Conservation (phyloP, 1,140 invertebrate species). For the Lepidurus arcticus region DNA sequence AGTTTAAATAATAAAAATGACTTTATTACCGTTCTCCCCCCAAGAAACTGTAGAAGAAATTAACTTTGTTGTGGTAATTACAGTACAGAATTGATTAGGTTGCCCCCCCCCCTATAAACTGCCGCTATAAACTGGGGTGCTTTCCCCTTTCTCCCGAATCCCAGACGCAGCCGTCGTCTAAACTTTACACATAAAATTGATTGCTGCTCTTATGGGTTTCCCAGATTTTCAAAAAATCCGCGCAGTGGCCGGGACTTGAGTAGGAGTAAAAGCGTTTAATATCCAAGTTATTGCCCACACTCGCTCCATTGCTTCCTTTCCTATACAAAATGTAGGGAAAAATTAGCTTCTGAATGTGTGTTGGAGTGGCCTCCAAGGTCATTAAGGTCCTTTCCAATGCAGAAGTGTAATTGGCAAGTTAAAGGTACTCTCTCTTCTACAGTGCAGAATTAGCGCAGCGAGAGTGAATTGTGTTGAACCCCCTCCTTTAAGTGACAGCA, state of each 20-base stretch:
- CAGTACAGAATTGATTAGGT: background rate
- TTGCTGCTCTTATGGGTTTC: background rate
- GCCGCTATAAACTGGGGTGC: background rate
- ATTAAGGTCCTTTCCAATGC: too few species aligned
- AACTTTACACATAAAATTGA: conserved; percentile 5
- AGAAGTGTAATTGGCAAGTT: too few species aligned
- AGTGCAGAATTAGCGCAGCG: too few species aligned
- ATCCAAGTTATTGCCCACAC: background rate
- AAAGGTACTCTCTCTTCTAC: too few species aligned
- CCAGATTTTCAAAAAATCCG: background rate
- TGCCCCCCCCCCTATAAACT: background rate
- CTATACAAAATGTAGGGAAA: too few species aligned
- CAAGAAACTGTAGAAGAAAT: background rate
- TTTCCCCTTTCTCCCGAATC: background rate
- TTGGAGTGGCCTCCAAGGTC: too few species aligned
- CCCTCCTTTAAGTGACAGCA: too few species aligned
- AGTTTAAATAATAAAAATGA: too few species aligned
- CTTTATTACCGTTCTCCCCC: too few species aligned
- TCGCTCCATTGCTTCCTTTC: background rate
- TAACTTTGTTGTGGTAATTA: background rate
- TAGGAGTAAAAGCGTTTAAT: background rate
- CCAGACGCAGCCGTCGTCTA: background rate
- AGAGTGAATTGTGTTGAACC: too few species aligned
- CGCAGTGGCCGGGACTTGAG: background rate
- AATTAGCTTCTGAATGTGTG: too few species aligned